A percentile compares a stretch with the other conserved stretches of the same genome.
Conservation (phyloP, 2,113 vertebrate species). For the Sinocyclocheilus grahami region DNA sequence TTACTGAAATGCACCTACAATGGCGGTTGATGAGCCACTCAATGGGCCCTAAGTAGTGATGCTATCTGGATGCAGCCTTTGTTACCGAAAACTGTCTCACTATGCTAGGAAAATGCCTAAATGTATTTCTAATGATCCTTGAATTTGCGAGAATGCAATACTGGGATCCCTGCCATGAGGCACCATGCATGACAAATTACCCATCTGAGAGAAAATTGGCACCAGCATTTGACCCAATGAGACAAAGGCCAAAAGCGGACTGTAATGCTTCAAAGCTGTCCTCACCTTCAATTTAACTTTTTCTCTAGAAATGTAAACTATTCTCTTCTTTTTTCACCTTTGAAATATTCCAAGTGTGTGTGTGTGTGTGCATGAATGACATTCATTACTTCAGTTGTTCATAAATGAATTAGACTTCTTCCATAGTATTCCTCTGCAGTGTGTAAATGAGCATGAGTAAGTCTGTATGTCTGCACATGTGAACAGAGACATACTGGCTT, state of each 20-base stretch:
- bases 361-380: not conserved
- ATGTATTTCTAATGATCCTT: not conserved
- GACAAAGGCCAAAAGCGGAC: not conserved
- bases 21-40: not conserved
- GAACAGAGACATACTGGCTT: not conserved
- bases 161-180: not conserved
- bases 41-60: not conserved
- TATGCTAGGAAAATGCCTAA: not conserved
- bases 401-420: not conserved
- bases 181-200: not conserved
- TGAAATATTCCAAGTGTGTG: not conserved
- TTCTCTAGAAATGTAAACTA: not conserved
- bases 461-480: not conserved
- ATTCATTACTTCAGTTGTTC: not conserved
- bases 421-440: not conserved
- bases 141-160: not conserved
- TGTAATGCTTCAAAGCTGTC: not conserved
- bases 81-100: not conserved
- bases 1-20: not conserved
- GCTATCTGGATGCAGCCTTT: not conserved
- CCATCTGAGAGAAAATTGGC: slow-evolving; percentile 8
- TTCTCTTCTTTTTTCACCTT: not conserved
- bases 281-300: not conserved
- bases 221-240: not conserved
- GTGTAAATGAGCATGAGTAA: not conserved